Conservation (phyloP, 2,797 vertebrate genomes). For the Thamnophis elegans region DNA sequence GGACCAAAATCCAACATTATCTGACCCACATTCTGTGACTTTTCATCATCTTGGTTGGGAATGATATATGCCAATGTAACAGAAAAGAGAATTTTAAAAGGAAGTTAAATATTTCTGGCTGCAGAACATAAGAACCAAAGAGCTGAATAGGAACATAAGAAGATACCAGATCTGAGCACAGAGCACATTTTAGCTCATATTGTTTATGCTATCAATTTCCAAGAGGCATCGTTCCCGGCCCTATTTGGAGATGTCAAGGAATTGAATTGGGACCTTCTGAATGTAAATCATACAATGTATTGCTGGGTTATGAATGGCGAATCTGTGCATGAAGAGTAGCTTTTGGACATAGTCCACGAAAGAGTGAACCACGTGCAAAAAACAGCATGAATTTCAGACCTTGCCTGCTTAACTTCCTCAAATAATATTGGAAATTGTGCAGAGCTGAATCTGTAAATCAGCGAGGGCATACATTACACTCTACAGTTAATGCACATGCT, state of each 20-base stretch:
- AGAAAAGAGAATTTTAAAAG: neutral
- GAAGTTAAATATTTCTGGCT: neutral
- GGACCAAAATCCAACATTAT: neutral
- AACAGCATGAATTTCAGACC: neutral
- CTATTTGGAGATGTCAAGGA: neutral
- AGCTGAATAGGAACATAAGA: neutral
- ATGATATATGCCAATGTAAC: neutral
- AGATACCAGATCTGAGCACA: neutral
- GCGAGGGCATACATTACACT: neutral
- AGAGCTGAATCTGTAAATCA: neutral
- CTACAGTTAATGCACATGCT: neutral
- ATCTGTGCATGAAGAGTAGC: neutral
- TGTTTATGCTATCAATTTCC: neutral
- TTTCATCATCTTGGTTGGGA: neutral
- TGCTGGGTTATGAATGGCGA: neutral
- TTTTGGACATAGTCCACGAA: neutral
- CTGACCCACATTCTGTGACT: neutral
- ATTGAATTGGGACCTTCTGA: neutral
- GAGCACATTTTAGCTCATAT: neutral
- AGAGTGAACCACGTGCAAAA: neutral
- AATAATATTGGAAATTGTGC: neutral
- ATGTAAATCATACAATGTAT: neutral
- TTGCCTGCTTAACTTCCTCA: neutral
- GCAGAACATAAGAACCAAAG: neutral
- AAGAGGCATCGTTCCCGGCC: neutral